Base-by-base conservation (phyloP, 2,113 vertebrate genomes). In the Scartelaos histophorus region DNA sequence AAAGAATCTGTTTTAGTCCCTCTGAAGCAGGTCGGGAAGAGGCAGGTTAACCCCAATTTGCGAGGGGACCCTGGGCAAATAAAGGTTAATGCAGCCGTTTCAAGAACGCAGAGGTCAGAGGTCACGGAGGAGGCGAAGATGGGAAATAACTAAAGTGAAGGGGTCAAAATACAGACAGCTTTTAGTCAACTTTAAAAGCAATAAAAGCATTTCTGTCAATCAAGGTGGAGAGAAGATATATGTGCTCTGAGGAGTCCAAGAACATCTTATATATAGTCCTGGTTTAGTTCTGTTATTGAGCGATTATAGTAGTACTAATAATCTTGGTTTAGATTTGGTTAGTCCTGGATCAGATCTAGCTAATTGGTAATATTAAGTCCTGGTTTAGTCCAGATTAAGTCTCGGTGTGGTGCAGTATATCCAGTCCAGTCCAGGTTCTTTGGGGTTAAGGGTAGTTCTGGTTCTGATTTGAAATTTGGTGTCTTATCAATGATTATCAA, bases 61-160 rank as follows among this genome's bases (percentile, higher is more conserved):
- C 15, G 56, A 58, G 4, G 56, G 56, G 56, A 58, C 56, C 56
- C 12, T 58, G 10, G 22, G 56, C 15, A 25, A 25, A 25, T 15
- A 25, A 58, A 58, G 56, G 56, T 58, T 25, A 58, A 58, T 58
- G 56, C 56, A 58, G 56, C 3, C 3, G 22, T 15, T 58, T 58
- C 56, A 58, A 58, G 56, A 58, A 25, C 56, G 22, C 12, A 5
- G 24, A 25, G 24, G 56, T 58, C 56, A 25, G 56, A 25, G 56
- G 56, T 57, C 56, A 15, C 22, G 12, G 22, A 24, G 56, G 22
- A 58, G 56, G n/a, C 22, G 22, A 15, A 5, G 22, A 58, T 21
- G 22, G 56, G n/a, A 58, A 58, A 58, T 58, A 58, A 58, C 56
- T 58, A 13, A 58, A 58, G 24, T 5, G 56, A 58, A 58, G 22